Conservation (phyloP, 2,888 invertebrate species). For the Leucophenga montana region DNA sequence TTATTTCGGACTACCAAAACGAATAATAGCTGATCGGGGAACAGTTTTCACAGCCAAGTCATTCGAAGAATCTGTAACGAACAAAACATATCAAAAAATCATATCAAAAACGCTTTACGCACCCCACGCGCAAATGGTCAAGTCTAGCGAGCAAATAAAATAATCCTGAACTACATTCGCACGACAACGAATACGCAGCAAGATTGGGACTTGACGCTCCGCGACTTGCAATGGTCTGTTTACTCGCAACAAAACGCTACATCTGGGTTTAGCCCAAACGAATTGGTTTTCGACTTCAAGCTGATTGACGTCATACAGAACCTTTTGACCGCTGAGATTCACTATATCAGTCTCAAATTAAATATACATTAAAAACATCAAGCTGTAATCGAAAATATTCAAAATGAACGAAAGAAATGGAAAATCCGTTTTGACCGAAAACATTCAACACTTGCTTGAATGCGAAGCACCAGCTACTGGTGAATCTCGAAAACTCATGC, state of each 20-base stretch:
- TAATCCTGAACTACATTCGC: slow-evolving; percentile 42
- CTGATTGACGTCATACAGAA: slow-evolving; percentile 32
- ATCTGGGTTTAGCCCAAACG: slow-evolving; percentile 34
- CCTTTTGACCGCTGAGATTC: not conserved
- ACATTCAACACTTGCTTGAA: slow-evolving; percentile 8
- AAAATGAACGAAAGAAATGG: not conserved
- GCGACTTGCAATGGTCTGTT: slow-evolving; percentile 34
- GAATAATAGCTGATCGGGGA: slow-evolving; percentile 49
- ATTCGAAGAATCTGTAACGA: slow-evolving; percentile 40
- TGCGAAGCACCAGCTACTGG: slow-evolving; percentile 20
- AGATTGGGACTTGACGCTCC: slow-evolving; percentile 35
- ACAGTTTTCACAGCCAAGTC: slow-evolving; percentile 46
- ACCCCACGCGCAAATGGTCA: slow-evolving; percentile 42
- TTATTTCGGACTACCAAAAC: slow-evolving; percentile 45
- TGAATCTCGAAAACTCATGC: slow-evolving; percentile 48
- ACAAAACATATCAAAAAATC: slow-evolving; percentile 44
- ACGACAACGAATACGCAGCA: slow-evolving; percentile 29
- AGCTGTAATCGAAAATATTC: not conserved
- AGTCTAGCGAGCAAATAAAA: slow-evolving; percentile 34
- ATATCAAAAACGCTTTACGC: slow-evolving; percentile 46
- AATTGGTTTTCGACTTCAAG: slow-evolving; percentile 35
- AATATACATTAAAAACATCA: too few species aligned
- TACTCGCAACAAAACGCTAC: slow-evolving; percentile 32
- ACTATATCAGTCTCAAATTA: too few species aligned
- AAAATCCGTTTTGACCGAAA: slow-evolving; percentile 12